Conservation (phyloP, 2,888 invertebrate species). For the Andrena hattorfiana region DNA sequence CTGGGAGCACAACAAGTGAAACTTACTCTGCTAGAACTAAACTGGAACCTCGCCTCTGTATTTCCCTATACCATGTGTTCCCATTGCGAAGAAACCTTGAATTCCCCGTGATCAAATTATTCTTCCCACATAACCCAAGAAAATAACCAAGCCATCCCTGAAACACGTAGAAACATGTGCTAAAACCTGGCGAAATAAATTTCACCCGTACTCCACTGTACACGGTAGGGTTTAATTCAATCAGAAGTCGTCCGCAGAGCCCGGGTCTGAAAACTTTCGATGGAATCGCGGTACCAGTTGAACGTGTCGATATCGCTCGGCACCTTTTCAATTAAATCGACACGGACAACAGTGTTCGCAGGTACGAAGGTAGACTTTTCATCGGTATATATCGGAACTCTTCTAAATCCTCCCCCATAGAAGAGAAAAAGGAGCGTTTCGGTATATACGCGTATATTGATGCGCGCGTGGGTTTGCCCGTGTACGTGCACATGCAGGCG, state of each 20-base stretch:
- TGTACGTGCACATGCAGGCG: background rate
- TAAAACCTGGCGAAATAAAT: background rate
- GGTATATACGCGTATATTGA: background rate
- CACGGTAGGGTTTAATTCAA: constrained; percentile 10
- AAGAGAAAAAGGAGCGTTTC: background rate
- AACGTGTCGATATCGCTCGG: constrained; percentile 51
- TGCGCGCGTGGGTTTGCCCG: background rate
- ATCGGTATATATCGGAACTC: constrained; percentile 31
- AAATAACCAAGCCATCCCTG: background rate
- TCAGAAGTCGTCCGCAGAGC: constrained; percentile 3
- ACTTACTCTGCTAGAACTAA: too few relatives aligned
- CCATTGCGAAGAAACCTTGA: too few relatives aligned
- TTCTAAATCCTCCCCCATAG: constrained; percentile 32
- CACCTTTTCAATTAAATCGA: constrained; percentile 59
- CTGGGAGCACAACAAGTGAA: too few relatives aligned
- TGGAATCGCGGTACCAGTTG: constrained; percentile 23
- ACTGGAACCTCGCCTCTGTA: too few relatives aligned
- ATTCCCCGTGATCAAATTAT: too few relatives aligned
- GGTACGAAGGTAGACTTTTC: constrained; percentile 50
- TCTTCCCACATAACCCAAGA: too few relatives aligned
- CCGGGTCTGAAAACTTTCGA: background rate
- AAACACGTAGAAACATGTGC: background rate
- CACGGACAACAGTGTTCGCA: constrained; percentile 15
- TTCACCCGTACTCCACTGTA: background rate
- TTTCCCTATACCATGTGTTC: too few relatives aligned